Percentiles rank a stretch among this genome's conserved stretches.
Conservation (phyloP, 2,113 vertebrate species). For the Columbina picui region DNA sequence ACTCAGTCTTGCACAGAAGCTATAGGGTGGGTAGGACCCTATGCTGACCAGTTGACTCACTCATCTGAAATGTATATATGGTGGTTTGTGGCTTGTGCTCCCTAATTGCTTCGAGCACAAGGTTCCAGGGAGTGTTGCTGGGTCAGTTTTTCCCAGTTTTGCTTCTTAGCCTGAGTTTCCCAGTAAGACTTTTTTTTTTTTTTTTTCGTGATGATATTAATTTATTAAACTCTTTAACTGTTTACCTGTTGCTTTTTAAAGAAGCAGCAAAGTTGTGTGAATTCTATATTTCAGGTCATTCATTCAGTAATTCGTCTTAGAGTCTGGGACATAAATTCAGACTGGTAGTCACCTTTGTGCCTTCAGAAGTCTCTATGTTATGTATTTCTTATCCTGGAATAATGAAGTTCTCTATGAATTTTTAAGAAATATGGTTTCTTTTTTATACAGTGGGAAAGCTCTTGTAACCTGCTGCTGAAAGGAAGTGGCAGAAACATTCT, state of each 20-base stretch:
- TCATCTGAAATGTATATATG: not conserved
- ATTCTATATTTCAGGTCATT: not conserved
- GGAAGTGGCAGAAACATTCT: not conserved
- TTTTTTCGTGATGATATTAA: not conserved
- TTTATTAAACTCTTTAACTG: not conserved
- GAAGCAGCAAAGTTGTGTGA: not conserved
- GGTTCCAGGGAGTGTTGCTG: not conserved
- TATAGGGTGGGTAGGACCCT: not conserved
- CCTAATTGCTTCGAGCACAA: not conserved
- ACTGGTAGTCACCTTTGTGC: not conserved
- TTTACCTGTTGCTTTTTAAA: not conserved
- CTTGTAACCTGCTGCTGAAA: not conserved
- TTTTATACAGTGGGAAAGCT: not conserved
- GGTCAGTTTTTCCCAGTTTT: not conserved
- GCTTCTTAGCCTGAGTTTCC: not conserved
- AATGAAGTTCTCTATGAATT: not conserved
- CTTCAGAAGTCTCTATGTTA: not conserved
- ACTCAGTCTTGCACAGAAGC: not conserved
- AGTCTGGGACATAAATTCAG: not conserved
- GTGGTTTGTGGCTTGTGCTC: not conserved
- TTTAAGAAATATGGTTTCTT: not conserved
- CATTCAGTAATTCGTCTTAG: not conserved
- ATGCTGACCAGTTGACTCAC: constrained; percentile 7
- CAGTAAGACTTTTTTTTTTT: not conserved
- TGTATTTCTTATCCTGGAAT: not conserved